A percentile compares a stretch with the other conserved stretches of the same genome.
Evolutionary conservation across 23 tunicate genomes (phyloP).

Genomic region (Trididemnum nubilum): DNA sequence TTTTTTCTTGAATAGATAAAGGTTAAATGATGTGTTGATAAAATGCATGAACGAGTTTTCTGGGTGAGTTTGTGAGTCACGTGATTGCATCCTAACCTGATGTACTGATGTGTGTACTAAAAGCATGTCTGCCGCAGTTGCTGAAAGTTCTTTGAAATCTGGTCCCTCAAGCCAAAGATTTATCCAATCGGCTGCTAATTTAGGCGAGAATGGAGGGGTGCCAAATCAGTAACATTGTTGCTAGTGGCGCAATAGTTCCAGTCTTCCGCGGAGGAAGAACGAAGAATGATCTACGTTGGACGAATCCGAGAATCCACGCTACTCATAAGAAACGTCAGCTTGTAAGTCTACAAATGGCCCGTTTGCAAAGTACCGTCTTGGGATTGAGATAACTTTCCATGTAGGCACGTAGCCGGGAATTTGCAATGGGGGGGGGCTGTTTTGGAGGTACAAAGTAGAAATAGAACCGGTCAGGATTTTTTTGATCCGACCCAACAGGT

Average conservation of each 20-base stretch:
- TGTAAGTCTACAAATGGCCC: not conserved
- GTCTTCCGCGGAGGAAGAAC: not conserved
- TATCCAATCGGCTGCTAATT: not conserved
- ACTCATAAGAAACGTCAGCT: not conserved
- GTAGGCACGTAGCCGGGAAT: no score
- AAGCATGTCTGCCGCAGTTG: not conserved
- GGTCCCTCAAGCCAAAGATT: not conserved
- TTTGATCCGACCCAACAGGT: no score
- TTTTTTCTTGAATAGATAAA: not conserved
- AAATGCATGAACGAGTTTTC: not conserved
- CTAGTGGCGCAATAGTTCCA: not conserved
- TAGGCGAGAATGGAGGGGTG: not conserved
- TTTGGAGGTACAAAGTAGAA: no score
- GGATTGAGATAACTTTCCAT: not conserved
- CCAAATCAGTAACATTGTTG: not conserved
- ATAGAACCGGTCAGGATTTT: no score
- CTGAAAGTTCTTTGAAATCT: not conserved
- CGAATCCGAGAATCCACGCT: not conserved
- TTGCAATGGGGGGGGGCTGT: no score
- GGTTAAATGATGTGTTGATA: not conserved
- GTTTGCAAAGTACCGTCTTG: not conserved
- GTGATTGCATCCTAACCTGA: not conserved
- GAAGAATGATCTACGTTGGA: not conserved
- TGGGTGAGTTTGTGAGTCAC: not conserved
- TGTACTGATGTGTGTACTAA: not conserved